These are phyloP conservation scores for Callorhinus ursinus DNA, from an alignment of 2,113 vertebrate species.

Conservation along the genomic window DNA sequence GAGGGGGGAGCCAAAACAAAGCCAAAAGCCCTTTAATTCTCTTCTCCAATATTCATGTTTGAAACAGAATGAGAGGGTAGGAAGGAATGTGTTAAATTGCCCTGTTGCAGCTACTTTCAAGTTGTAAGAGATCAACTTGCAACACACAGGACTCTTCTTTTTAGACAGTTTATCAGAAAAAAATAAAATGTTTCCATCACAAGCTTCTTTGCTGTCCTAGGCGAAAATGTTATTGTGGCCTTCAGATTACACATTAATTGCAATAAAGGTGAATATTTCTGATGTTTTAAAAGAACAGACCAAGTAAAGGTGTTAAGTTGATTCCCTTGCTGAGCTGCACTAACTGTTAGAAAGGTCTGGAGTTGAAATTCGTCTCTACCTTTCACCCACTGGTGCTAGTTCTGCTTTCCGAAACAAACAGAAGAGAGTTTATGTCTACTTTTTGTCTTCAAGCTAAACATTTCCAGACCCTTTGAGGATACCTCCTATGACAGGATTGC, in stretches of 20 bases:
- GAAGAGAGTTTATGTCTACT: constrained; percentile 25
- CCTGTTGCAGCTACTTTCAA: constrained; percentile 27
- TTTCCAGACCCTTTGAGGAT: constrained; percentile 61
- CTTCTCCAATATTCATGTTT: constrained; percentile 29
- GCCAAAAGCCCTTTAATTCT: not conserved
- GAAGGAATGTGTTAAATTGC: not conserved
- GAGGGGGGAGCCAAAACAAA: not conserved
- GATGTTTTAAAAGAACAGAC: not conserved
- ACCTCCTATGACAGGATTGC: not conserved
- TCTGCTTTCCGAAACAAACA: constrained; percentile 32
- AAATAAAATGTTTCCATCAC: not conserved
- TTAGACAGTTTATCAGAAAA: not conserved
- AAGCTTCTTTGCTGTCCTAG: not conserved
- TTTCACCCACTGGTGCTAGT: constrained; percentile 11
- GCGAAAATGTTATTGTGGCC: constrained; percentile 11
- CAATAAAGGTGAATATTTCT: constrained; percentile 37
- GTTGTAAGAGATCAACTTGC: constrained; percentile 37
- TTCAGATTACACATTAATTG: constrained; percentile 39
- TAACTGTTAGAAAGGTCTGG: constrained; percentile 12
- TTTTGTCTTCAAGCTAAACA: constrained; percentile 27
- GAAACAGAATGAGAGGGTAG: not conserved
- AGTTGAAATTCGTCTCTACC: not conserved
- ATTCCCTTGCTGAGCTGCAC: not conserved
- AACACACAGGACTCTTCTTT: not conserved
- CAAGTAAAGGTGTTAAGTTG: not conserved